These are phyloP conservation scores for Cosmopolites sordidus DNA, from an alignment of 2,888 invertebrate species.

Conservation along the genomic window DNA sequence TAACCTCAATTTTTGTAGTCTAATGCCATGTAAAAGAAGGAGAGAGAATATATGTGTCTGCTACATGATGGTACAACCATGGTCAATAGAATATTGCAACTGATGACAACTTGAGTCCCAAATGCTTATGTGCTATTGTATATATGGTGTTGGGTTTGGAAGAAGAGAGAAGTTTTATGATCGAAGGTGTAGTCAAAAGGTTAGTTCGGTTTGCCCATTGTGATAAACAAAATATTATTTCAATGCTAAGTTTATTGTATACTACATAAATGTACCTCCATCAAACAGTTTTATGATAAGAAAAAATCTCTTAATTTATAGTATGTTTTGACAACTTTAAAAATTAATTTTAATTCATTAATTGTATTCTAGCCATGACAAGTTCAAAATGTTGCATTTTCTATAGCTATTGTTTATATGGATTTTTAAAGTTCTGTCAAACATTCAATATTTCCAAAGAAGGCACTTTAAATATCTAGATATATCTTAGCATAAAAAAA, in stretches of 20 bases:
- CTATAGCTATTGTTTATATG: no score
- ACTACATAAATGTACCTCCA: conserved; percentile 29
- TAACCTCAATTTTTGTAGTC: conserved; percentile 21
- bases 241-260: conserved; percentile 5
- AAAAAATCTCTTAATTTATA: no score
- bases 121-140: not conserved
- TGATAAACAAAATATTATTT: conserved; percentile 38
- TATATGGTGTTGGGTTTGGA: conserved; percentile 7
- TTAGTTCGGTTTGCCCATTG: conserved; percentile 49
- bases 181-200: conserved; percentile 32
- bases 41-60: conserved; percentile 32
- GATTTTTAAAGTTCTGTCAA: conserved; percentile 3
- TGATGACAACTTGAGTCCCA: conserved; percentile 1
- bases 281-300: no score
- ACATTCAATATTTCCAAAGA: no score
- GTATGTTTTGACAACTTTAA: no score
- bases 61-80: conserved; percentile 29
- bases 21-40: conserved; percentile 21
- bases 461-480: no score
- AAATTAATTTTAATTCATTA: no score
- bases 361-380: no score
- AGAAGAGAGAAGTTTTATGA: conserved; percentile 3
- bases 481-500: no score
- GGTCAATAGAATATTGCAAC: conserved; percentile 8
- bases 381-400: no score